Base-by-base conservation (phyloP, 37 sponge, comb jelly and placozoan genomes). In the Chondrilla cf. caribensis region DNA sequence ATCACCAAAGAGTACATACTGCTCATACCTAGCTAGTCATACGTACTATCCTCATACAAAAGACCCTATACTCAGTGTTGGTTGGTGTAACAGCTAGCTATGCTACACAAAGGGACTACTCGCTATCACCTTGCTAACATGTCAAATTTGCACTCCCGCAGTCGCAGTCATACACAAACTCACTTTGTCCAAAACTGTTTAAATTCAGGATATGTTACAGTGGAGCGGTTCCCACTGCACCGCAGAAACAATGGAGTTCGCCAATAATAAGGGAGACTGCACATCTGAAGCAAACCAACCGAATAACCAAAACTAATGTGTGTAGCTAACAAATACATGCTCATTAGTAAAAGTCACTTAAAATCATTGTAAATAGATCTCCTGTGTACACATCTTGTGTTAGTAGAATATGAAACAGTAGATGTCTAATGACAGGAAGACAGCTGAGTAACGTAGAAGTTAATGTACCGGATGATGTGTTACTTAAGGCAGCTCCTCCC, bases 241-340 rank as follows among this genome's bases (percentile, higher is more conserved):
- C 91, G 89, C 32, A 82, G 76, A 84, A 94, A 96, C 21, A 99
- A 82, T 0, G 95, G 90, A 22, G 79, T 86, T 79, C 92, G 96
- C 99, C 97, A 99, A 82, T 99, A 99, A 24, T 91, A 82, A 8
- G 99, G 99, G 4, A 99, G 76, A 0, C 83, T 78, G 33, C 91
- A 59, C 0, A 81, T 90, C 93, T 94, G 58, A 29, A 54, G 70
- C 43, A 36, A 76, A 33, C n/a, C n/a, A n/a, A n/a, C n/a, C n/a
- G n/a, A n/a, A n/a, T n/a, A n/a, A n/a, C n/a, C n/a, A n/a, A n/a
- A n/a, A n/a, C n/a, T n/a, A n/a, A n/a, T n/a, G n/a, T n/a, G n/a
- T n/a, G n/a, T n/a, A n/a, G n/a, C n/a, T n/a, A n/a, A n/a, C n/a
- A n/a, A n/a, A n/a, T n/a, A n/a, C n/a, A n/a, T n/a, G n/a, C n/a